Percentiles rank a stretch among this genome's conserved stretches.
phyloP scores from a whole-genome alignment of 2,797 vertebrate species.

The Sebastes diaconus region DNA sequence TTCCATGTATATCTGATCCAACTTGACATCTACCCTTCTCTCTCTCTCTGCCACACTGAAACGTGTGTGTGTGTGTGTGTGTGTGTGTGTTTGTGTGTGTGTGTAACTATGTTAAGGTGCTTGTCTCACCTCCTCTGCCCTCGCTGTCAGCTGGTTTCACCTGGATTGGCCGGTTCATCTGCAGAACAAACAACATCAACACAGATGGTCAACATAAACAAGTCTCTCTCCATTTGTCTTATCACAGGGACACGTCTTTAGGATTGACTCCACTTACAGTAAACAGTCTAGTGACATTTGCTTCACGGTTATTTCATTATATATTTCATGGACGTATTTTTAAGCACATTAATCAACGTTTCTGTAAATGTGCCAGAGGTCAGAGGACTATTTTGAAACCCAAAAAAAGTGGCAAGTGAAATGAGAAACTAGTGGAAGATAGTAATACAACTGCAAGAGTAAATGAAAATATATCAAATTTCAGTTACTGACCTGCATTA shows the following conservation, averaged over 20 bases:
- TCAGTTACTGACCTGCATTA: background rate
- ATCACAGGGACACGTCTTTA: background rate
- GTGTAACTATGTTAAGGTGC: background rate
- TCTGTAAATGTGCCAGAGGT: background rate
- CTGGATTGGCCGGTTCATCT: constrained; percentile 93
- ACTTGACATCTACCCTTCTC: constrained; percentile 7
- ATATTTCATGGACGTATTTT: background rate
- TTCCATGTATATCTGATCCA: constrained; percentile 31
- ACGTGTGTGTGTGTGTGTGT: background rate
- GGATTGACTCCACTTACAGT: background rate
- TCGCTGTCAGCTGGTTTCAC: constrained; percentile 93
- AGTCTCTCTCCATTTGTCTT: background rate
- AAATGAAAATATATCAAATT: background rate
- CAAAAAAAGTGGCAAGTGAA: background rate
- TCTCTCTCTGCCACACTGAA: constrained; percentile 24
- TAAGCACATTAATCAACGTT: background rate
- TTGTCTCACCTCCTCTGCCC: constrained; percentile 87
- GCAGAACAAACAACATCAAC: constrained; percentile 57
- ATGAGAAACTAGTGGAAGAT: background rate
- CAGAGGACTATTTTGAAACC: background rate
- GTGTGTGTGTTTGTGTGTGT: background rate
- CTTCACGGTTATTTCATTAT: background rate
- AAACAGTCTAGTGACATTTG: background rate
- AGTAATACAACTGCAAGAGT: background rate
- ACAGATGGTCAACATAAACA: constrained; percentile 39